phyloP scores from a whole-genome alignment of 1,140 invertebrate genomes.

The Drosophila setifemur region DNA sequence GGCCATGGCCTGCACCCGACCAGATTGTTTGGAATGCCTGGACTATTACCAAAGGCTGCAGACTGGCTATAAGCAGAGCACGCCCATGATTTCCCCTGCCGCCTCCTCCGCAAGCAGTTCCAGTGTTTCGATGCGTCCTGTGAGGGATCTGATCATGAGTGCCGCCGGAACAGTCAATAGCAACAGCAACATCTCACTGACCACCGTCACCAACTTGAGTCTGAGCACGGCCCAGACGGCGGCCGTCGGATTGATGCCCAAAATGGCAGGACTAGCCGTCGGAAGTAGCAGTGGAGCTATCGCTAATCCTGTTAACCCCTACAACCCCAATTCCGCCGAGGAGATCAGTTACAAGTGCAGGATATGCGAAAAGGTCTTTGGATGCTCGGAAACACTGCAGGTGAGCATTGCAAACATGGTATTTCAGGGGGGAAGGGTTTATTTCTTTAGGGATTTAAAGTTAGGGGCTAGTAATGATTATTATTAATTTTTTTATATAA shows the following conservation, averaged over 20 bases:
- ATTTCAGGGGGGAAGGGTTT: no score
- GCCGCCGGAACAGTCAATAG: not conserved
- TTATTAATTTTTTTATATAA: no score
- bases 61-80: conserved; percentile 30
- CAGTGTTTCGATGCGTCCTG: conserved; percentile 31
- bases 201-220: conserved; percentile 65
- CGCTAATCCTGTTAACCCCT: not conserved
- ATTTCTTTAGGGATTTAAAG: no score
- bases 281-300: conserved; percentile 10
- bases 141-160: conserved; percentile 22
- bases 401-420: conserved; percentile 43
- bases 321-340: conserved; percentile 38
- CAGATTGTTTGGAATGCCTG: conserved; percentile 62
- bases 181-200: conserved; percentile 62
- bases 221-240: conserved; percentile 30
- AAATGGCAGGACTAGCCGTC: conserved; percentile 20
- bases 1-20: conserved; percentile 41
- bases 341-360: conserved; percentile 78
- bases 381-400: conserved; percentile 77
- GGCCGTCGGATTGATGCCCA: conserved; percentile 1
- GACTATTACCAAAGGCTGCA: conserved; percentile 64
- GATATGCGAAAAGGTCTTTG: conserved; percentile 81
- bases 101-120: conserved; percentile 67
- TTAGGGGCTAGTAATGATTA: no score
- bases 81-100: conserved; percentile 61